Evolutionary conservation across 2,113 vertebrate genomes (phyloP).

Genomic region (Tetrao urogallus): DNA sequence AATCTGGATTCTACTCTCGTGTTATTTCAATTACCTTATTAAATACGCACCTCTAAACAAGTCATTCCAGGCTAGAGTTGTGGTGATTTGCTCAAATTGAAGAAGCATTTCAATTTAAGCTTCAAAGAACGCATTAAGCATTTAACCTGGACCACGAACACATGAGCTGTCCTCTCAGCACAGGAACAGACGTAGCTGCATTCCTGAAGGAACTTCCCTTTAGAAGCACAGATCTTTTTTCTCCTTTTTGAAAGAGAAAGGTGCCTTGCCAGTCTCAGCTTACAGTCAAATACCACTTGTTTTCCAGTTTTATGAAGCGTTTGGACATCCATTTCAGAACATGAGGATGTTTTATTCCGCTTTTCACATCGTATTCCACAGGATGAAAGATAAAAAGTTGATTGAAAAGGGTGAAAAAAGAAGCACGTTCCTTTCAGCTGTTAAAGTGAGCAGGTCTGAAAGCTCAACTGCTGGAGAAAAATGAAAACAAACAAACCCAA

Average conservation of each 20-base stretch:
- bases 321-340: not conserved
- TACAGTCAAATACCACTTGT: not conserved
- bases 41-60: not conserved
- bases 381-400: not conserved
- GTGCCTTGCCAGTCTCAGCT: not conserved
- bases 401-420: accelerated
- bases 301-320: not conserved
- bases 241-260: not conserved
- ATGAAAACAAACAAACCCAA: not conserved
- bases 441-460: not conserved
- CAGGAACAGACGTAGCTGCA: accelerated
- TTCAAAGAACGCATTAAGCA: not conserved
- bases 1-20: not conserved
- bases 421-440: not conserved
- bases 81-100: not conserved
- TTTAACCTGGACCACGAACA: not conserved
- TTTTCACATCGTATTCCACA: not conserved
- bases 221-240: not conserved
- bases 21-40: not conserved
- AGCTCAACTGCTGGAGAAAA: not conserved
- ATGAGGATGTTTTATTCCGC: not conserved
- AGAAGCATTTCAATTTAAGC: not conserved
- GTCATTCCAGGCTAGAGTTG: not conserved
- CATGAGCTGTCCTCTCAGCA: accelerated
- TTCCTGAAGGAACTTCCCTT: not conserved